Evolutionary conservation across 2,797 vertebrate species (phyloP).

Genomic region (Clamator glandarius): DNA sequence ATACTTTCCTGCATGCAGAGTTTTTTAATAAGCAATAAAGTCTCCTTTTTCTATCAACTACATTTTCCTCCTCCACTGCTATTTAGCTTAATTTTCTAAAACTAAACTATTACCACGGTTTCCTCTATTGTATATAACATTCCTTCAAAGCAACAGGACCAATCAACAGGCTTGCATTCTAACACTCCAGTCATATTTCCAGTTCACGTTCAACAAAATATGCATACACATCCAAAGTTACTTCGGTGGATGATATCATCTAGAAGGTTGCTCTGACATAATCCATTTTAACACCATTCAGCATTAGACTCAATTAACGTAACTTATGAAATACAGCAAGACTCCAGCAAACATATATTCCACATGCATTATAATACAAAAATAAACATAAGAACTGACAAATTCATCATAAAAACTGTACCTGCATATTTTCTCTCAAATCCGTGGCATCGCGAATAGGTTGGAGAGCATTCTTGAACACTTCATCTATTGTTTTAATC

Average conservation of each 20-base stretch:
- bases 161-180: neutral
- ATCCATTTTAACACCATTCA: neutral
- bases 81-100: neutral
- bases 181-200: neutral
- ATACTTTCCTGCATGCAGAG: rapidly evolving
- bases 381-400: neutral
- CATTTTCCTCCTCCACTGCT: neutral
- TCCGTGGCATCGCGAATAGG: slow-evolving; percentile 95
- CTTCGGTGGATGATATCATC: neutral
- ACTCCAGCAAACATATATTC: neutral
- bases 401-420: slow-evolving; percentile 63
- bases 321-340: neutral
- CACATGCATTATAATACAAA: neutral
- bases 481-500: slow-evolving; percentile 94
- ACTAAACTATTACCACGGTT: neutral
- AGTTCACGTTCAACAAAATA: neutral
- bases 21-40: neutral
- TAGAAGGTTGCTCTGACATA: neutral
- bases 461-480: slow-evolving; percentile 93
- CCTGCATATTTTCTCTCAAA: slow-evolving; percentile 99
- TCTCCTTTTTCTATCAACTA: neutral
- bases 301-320: neutral
- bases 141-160: neutral
- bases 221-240: neutral
- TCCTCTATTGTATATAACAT: neutral